phyloP scores from a whole-genome alignment of 2,113 vertebrate genomes.

The Pseudopipra pipra region DNA sequence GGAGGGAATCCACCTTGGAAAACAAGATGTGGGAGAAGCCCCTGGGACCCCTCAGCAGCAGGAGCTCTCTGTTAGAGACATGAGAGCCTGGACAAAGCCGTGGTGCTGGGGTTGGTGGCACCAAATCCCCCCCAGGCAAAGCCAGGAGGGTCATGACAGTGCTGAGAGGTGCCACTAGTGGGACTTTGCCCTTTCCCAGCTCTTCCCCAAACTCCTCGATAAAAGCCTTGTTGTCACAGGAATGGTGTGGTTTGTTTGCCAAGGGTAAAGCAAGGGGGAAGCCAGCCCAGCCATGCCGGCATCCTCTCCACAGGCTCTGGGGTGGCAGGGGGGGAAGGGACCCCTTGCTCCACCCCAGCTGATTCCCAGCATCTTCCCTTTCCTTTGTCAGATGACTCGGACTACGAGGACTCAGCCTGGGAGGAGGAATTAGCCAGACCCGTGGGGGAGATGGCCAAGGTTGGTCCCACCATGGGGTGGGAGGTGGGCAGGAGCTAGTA shows the following conservation, averaged over 20 bases:
- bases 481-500: not conserved
- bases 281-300: not conserved
- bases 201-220: not conserved
- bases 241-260: not conserved
- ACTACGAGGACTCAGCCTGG: slow-evolving; percentile 12
- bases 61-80: not conserved
- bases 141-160: fast-evolving
- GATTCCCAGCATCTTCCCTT: not conserved
- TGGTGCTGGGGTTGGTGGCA: not conserved
- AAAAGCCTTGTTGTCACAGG: not conserved
- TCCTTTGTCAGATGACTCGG: slow-evolving; percentile 35
- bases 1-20: not conserved
- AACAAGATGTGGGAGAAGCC: not conserved
- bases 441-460: not conserved
- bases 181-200: not conserved
- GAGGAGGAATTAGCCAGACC: not conserved
- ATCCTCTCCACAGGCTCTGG: not conserved
- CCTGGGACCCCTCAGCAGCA: not conserved
- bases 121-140: not conserved
- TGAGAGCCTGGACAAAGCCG: fast-evolving
- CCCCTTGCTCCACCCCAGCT: not conserved
- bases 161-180: fast-evolving
- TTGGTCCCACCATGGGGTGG: not conserved
- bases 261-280: not conserved
- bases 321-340: not conserved